Evolutionary conservation across 2,888 invertebrate genomes (phyloP).

Genomic region (Netelia virgata): DNA sequence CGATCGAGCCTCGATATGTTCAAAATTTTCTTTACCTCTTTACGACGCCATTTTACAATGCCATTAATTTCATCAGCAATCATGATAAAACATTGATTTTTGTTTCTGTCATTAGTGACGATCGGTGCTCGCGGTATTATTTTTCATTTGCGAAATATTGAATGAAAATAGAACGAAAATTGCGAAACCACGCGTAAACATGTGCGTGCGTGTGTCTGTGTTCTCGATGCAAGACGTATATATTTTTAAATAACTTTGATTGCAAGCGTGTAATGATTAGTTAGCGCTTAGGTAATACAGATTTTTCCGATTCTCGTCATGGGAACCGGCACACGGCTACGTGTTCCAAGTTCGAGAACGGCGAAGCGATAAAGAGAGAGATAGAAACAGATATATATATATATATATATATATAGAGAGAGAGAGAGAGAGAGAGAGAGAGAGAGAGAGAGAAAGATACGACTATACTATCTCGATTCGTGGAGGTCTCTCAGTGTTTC

Average conservation of each 20-base stretch:
- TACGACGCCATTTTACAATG: too few species aligned
- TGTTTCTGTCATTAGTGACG: background rate
- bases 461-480: slow-evolving; percentile 60
- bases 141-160: background rate
- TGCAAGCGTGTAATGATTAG: slow-evolving; percentile 66
- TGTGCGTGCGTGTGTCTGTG: slow-evolving; percentile 3
- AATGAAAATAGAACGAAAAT: slow-evolving; percentile 29
- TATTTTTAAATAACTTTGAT: slow-evolving; percentile 64
- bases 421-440: slow-evolving; percentile 24
- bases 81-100: background rate
- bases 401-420: too few species aligned
- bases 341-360: slow-evolving; percentile 69
- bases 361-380: slow-evolving; percentile 41
- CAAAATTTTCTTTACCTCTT: too few species aligned
- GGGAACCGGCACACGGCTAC: slow-evolving; percentile 70
- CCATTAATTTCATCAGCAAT: too few species aligned
- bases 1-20: too few species aligned
- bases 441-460: slow-evolving; percentile 4
- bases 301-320: slow-evolving; percentile 70
- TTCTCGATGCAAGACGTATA: too few species aligned
- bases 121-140: background rate
- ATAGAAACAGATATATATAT: too few species aligned
- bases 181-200: slow-evolving; percentile 33
- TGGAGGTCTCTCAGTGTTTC: slow-evolving; percentile 68
- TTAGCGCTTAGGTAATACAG: slow-evolving; percentile 67